Conservation (phyloP, 2,888 invertebrate species). For the Bombylius major region DNA sequence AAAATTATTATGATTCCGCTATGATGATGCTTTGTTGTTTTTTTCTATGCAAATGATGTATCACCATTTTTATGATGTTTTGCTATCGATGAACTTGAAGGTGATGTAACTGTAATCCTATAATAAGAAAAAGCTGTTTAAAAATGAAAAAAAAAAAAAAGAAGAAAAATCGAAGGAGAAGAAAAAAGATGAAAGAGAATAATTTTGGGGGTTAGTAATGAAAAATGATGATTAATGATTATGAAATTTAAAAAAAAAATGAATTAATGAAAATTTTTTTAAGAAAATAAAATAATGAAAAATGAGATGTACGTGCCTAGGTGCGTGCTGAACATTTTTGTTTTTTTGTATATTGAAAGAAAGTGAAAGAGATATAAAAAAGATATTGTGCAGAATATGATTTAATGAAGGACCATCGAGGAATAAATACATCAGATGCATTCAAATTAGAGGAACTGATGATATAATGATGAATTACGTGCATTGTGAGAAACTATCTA, state of each 20-base stretch:
- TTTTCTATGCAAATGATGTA: conserved; percentile 20
- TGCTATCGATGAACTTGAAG: conserved; percentile 31
- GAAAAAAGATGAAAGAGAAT: neutral
- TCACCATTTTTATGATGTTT: conserved; percentile 24
- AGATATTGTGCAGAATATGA: too few species aligned
- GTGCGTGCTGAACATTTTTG: too few species aligned
- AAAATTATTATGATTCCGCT: too few species aligned
- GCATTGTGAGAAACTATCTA: too few species aligned
- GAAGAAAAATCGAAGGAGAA: neutral
- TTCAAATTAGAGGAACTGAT: too few species aligned
- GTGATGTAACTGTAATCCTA: conserved; percentile 37
- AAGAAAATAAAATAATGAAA: neutral
- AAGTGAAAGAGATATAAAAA: too few species aligned
- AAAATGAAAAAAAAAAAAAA: neutral
- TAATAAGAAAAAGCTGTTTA: conserved; percentile 34
- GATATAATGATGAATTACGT: too few species aligned
- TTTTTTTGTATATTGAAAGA: too few species aligned
- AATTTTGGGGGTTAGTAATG: neutral
- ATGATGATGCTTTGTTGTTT: neutral
- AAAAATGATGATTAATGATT: neutral
- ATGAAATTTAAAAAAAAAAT: neutral
- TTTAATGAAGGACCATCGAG: too few species aligned
- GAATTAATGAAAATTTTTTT: neutral
- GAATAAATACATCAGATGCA: too few species aligned
- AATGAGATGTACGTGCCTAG: neutral